These are phyloP conservation scores for Polia nebulosa DNA, from an alignment of 2,888 invertebrate genomes.

Conservation along the genomic window DNA sequence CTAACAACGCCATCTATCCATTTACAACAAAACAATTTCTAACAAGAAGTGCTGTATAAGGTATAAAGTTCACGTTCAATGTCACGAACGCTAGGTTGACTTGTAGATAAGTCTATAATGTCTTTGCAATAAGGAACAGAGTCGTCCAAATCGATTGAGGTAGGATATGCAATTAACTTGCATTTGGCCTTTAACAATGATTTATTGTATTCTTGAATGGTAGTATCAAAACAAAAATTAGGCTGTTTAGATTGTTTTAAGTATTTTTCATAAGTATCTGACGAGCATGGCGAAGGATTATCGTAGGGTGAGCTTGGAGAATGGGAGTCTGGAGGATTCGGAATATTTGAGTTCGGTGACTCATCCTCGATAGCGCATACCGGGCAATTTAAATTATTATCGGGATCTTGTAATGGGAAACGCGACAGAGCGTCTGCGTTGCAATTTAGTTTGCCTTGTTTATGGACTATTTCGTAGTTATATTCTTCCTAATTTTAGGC, in stretches of 20 bases:
- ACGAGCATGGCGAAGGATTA: not conserved
- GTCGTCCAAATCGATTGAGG: slow-evolving; percentile 8
- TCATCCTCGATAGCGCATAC: not conserved
- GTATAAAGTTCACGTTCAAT: not conserved
- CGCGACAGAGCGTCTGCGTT: slow-evolving; percentile 4
- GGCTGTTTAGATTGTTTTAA: not conserved
- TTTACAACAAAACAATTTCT: too few relatives aligned
- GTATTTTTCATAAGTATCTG: not conserved
- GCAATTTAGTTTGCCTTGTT: slow-evolving; percentile 4
- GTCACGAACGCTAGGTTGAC: not conserved
- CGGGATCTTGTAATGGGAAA: not conserved
- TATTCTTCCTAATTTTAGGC: slow-evolving; percentile 3
- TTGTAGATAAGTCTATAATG: not conserved
- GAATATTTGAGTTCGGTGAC: not conserved
- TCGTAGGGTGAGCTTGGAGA: not conserved
- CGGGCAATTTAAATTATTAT: not conserved
- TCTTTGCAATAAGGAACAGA: slow-evolving; percentile 7
- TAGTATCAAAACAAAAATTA: not conserved
- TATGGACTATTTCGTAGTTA: too few relatives aligned
- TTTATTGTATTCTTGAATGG: not conserved
- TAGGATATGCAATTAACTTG: slow-evolving; percentile 9
- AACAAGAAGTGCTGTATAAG: not conserved
- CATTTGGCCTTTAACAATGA: not conserved
- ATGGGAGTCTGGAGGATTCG: not conserved
- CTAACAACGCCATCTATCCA: too few relatives aligned